A percentile compares a stretch with the other conserved stretches of the same genome.
phyloP scores from a whole-genome alignment of 2,888 invertebrate genomes.

The Pachymerium ferrugineum region DNA sequence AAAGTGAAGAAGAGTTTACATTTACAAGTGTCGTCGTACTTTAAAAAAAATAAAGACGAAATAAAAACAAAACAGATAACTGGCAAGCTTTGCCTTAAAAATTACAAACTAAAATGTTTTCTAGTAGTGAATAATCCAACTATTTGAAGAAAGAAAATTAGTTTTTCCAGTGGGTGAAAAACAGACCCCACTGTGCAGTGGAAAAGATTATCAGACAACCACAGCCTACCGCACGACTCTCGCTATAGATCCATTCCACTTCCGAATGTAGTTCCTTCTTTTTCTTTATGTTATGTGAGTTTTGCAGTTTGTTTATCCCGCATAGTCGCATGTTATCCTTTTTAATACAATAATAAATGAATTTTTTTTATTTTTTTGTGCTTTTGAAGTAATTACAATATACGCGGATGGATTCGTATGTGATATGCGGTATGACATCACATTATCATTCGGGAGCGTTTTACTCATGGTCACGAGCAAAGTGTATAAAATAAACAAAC shows the following conservation, averaged over 20 bases:
- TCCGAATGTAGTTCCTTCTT: background rate
- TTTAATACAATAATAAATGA: background rate
- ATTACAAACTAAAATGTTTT: background rate
- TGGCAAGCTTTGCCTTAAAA: slow-evolving; percentile 11
- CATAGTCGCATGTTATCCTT: background rate
- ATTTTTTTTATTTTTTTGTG: background rate
- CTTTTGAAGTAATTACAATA: too few species aligned
- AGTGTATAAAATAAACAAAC: background rate
- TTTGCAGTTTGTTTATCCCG: background rate
- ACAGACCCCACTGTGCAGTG: slow-evolving; percentile 21
- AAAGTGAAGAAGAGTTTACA: slow-evolving; percentile 23
- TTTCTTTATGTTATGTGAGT: background rate
- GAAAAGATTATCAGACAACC: slow-evolving; percentile 6
- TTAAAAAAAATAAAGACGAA: slow-evolving; percentile 19
- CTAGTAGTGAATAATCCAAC: slow-evolving; percentile 27
- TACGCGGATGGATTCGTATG: background rate
- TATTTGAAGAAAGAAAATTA: slow-evolving; percentile 22
- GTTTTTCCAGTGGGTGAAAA: slow-evolving; percentile 21
- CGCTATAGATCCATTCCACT: slow-evolving; percentile 1
- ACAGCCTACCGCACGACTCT: slow-evolving; percentile 15
- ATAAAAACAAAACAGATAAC: slow-evolving; percentile 11
- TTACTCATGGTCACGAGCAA: background rate
- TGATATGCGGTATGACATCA: background rate
- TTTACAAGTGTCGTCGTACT: slow-evolving; percentile 19
- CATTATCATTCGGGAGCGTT: background rate